Percentiles rank a stretch among this genome's conserved stretches.
These are phyloP conservation scores for Callipepla squamata DNA, from an alignment of 2,113 vertebrate genomes.

Conservation along the genomic window DNA sequence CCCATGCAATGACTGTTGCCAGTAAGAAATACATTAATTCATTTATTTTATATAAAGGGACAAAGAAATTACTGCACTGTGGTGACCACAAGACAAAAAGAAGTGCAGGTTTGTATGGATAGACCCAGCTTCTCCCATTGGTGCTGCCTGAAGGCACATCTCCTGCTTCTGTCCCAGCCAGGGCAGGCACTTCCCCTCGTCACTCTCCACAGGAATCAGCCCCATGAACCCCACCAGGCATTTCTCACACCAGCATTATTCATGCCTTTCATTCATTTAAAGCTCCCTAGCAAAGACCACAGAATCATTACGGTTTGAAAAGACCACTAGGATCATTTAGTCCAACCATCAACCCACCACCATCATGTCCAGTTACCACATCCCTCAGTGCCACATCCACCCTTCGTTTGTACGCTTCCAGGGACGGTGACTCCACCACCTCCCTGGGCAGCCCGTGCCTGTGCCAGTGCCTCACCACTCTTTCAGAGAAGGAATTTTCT, in stretches of 20 bases:
- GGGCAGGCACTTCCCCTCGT: rapidly evolving
- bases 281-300: neutral
- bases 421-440: too few species aligned
- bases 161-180: neutral
- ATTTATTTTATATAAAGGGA: too few species aligned
- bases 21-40: neutral
- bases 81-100: neutral
- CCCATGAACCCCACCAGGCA: neutral
- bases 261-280: neutral
- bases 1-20: rapidly evolving
- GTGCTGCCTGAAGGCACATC: neutral
- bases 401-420: too few species aligned
- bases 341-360: too few species aligned
- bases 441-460: too few species aligned
- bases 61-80: neutral
- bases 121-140: neutral
- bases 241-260: rapidly evolving
- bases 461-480: too few species aligned
- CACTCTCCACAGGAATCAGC: rapidly evolving
- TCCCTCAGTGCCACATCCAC: too few species aligned
- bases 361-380: too few species aligned
- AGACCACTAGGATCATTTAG: too few species aligned
- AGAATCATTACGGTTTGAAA: too few species aligned
- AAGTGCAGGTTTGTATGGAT: neutral
- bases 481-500: too few species aligned